A percentile compares a stretch with the other conserved stretches of the same genome.
phyloP scores from a whole-genome alignment of 2,797 vertebrate genomes.

The Heterohyrax brucei region DNA sequence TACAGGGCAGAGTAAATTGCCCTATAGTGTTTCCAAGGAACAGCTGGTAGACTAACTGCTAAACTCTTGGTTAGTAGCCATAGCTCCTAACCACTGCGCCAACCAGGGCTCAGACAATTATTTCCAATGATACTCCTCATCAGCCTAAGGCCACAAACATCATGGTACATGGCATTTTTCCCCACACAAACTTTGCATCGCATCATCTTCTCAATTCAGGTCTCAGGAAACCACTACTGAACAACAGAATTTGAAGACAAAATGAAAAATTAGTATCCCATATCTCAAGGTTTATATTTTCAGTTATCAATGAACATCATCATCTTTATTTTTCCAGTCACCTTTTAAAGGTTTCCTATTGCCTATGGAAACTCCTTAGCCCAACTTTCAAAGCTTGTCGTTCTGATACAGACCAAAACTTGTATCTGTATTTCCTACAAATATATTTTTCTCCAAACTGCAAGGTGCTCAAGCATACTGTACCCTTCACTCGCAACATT shows the following conservation, averaged over 20 bases:
- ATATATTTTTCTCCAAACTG: background rate
- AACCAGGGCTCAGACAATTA: background rate
- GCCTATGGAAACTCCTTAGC: background rate
- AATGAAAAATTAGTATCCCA: background rate
- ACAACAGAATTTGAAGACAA: background rate
- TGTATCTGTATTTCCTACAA: constrained; percentile 23
- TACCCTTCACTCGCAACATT: background rate
- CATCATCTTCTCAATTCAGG: too few species aligned
- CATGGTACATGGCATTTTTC: background rate
- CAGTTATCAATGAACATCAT: background rate
- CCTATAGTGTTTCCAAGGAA: too few species aligned
- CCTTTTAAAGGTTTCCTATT: constrained; percentile 51
- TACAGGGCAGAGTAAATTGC: too few species aligned
- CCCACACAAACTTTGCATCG: background rate
- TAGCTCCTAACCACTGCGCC: too few species aligned
- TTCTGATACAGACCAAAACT: background rate
- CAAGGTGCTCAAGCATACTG: background rate
- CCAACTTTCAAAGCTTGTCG: constrained; percentile 16
- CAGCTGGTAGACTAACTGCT: too few species aligned
- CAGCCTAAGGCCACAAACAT: background rate
- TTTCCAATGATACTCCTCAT: background rate
- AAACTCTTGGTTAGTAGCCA: too few species aligned
- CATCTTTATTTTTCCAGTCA: constrained; percentile 48
- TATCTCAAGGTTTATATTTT: background rate
- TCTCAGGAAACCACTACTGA: background rate